Conservation (phyloP, 2,113 vertebrate genomes). For the Oncorhynchus clarkii region DNA sequence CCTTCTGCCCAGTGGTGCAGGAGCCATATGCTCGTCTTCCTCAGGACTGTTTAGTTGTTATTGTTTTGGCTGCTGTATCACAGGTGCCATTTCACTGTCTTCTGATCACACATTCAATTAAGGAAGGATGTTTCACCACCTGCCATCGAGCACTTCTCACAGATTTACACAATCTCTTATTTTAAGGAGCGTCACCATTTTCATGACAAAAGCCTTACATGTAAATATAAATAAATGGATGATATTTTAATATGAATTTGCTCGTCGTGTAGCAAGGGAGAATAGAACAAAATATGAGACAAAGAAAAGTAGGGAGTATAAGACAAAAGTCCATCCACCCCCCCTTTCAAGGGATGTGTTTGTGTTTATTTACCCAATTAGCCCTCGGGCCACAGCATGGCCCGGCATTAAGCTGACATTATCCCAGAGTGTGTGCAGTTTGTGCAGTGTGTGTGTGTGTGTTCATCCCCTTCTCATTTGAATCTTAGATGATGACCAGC, state of each 20-base stretch:
- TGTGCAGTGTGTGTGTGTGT: constrained; percentile 27
- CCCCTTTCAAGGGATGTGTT: constrained; percentile 71
- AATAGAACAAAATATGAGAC: not conserved
- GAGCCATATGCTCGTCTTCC: constrained; percentile 70
- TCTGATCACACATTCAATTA: constrained; percentile 60
- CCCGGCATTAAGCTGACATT: constrained; percentile 72
- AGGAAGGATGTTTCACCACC: constrained; percentile 58
- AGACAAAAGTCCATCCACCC: constrained; percentile 48
- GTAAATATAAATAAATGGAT: not conserved
- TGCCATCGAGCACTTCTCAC: constrained; percentile 27
- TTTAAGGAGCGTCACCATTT: not conserved
- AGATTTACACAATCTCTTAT: not conserved
- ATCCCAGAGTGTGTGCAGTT: constrained; percentile 55
- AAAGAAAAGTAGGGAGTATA: constrained; percentile 18
- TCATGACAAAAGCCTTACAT: not conserved
- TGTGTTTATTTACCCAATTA: constrained; percentile 78
- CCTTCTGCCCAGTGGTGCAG: constrained; percentile 66
- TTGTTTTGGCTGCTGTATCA: constrained; percentile 30
- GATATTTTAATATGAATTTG: not conserved
- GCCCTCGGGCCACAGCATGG: constrained; percentile 69
- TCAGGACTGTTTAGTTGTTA: constrained; percentile 48
- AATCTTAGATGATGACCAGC: constrained; percentile 61
- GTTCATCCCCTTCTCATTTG: constrained; percentile 44
- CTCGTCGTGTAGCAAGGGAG: not conserved
- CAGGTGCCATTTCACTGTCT: constrained; percentile 48